These are phyloP conservation scores for Diorhabda carinulata DNA, from an alignment of 1,140 invertebrate genomes.

Conservation along the genomic window DNA sequence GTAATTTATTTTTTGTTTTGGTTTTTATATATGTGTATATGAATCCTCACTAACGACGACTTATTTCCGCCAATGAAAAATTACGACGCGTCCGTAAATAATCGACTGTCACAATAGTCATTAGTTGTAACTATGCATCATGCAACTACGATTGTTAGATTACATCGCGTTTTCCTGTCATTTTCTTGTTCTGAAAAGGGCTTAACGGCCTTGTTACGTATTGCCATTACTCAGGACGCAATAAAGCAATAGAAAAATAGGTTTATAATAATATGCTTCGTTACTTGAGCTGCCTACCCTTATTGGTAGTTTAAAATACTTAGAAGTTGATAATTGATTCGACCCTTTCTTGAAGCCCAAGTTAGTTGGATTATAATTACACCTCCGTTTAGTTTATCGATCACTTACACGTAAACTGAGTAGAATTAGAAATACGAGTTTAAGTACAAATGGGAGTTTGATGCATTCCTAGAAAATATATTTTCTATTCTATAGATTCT, in stretches of 20 bases:
- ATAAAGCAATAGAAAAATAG: background rate
- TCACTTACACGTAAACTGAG: no score
- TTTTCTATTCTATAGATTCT: no score
- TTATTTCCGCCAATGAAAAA: conserved; percentile 38
- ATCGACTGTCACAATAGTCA: conserved; percentile 23
- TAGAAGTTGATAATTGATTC: background rate
- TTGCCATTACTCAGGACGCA: background rate
- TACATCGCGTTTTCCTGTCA: background rate
- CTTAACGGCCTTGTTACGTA: background rate
- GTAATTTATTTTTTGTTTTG: no score
- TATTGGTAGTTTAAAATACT: background rate
- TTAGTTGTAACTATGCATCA: conserved; percentile 20
- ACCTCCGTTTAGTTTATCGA: no score
- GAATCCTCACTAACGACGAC: conserved; percentile 10
- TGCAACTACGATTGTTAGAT: conserved; percentile 15
- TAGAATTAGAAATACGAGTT: no score
- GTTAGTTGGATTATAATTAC: no score
- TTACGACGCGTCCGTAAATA: conserved; percentile 28
- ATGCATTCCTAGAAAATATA: no score
- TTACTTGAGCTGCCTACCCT: background rate
- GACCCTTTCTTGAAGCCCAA: no score
- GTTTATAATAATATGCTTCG: conserved; percentile 1
- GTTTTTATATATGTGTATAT: background rate
- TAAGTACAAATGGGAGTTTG: no score
- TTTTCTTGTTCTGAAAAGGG: background rate